These are phyloP conservation scores for Anarrhichthys ocellatus DNA, from an alignment of 2,113 vertebrate genomes.

Conservation along the genomic window DNA sequence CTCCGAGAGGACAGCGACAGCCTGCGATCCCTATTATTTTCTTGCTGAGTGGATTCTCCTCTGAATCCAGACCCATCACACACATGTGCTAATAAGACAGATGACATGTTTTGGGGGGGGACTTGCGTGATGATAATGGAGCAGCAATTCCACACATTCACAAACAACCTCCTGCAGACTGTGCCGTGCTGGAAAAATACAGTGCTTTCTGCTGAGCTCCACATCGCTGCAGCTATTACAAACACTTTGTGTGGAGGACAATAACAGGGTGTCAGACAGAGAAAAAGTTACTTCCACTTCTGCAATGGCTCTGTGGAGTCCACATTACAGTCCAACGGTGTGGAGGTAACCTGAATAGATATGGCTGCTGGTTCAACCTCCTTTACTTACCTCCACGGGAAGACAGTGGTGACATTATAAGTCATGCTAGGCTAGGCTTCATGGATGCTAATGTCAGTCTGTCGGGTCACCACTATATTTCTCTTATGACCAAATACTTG, in stretches of 20 bases:
- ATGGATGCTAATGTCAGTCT: not conserved
- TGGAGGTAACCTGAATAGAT: not conserved
- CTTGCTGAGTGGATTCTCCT: slow-evolving; percentile 54
- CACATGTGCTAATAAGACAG: slow-evolving; percentile 63
- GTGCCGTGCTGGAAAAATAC: slow-evolving; percentile 29
- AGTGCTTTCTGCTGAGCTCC: slow-evolving; percentile 47
- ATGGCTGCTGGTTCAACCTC: not conserved
- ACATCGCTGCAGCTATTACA: slow-evolving; percentile 41
- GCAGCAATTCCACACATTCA: slow-evolving; percentile 50
- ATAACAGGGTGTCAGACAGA: slow-evolving; percentile 54
- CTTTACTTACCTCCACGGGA: not conserved
- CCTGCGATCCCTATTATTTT: slow-evolving; percentile 62
- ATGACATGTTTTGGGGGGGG: slow-evolving; percentile 44
- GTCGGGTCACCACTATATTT: not conserved
- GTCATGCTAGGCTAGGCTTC: not conserved
- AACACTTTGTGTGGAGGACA: slow-evolving; percentile 52
- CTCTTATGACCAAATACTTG: not conserved
- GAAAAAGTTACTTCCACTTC: slow-evolving; percentile 23
- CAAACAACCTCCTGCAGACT: slow-evolving; percentile 51
- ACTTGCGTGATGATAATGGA: slow-evolving; percentile 44
- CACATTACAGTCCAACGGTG: slow-evolving; percentile 1
- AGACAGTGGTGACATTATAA: not conserved
- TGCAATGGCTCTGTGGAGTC: slow-evolving; percentile 23
- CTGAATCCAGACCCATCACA: slow-evolving; percentile 31
- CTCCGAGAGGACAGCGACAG: slow-evolving; percentile 50